phyloP scores from a whole-genome alignment of 2,888 invertebrate genomes.

The Hyposoter didymator region DNA sequence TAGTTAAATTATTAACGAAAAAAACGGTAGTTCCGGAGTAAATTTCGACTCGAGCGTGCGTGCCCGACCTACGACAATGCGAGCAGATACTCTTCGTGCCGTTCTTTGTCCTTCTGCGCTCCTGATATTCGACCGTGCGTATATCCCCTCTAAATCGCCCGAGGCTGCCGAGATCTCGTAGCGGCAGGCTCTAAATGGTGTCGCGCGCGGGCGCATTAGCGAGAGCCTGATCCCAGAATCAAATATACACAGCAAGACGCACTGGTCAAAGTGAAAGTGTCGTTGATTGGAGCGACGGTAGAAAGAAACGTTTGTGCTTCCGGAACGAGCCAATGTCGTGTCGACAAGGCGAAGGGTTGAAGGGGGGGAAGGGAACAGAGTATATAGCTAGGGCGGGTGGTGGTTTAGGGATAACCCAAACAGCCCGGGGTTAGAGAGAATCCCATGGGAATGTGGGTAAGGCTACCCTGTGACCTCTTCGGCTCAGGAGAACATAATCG shows the following conservation, averaged over 20 bases:
- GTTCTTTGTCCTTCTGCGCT: slow-evolving; percentile 72
- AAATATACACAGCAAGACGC: slow-evolving; percentile 45
- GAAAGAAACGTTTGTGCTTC: not conserved
- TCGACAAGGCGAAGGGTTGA: not conserved
- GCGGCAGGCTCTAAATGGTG: slow-evolving; percentile 9
- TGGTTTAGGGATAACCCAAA: slow-evolving; percentile 61
- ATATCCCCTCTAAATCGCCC: slow-evolving; percentile 82
- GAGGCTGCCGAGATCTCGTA: slow-evolving; percentile 61
- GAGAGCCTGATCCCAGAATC: slow-evolving; percentile 71
- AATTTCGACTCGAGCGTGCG: slow-evolving; percentile 23
- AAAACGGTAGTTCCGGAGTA: not conserved
- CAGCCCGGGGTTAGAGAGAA: slow-evolving; percentile 71
- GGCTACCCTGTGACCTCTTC: slow-evolving; percentile 83
- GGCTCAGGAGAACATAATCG: slow-evolving; percentile 82
- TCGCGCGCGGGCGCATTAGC: slow-evolving; percentile 62
- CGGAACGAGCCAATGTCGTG: slow-evolving; percentile 25
- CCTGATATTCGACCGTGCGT: slow-evolving; percentile 79
- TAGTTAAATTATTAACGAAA: not conserved
- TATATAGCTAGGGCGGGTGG: slow-evolving; percentile 44
- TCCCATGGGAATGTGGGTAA: slow-evolving; percentile 83
- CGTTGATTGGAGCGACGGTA: slow-evolving; percentile 11
- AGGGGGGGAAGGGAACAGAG: slow-evolving; percentile 5
- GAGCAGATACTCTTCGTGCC: slow-evolving; percentile 30
- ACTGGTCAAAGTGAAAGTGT: slow-evolving; percentile 33
- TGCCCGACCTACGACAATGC: slow-evolving; percentile 62